Evolutionary conservation across 2,888 invertebrate species (phyloP).

Genomic region (Agrypnus murinus): DNA sequence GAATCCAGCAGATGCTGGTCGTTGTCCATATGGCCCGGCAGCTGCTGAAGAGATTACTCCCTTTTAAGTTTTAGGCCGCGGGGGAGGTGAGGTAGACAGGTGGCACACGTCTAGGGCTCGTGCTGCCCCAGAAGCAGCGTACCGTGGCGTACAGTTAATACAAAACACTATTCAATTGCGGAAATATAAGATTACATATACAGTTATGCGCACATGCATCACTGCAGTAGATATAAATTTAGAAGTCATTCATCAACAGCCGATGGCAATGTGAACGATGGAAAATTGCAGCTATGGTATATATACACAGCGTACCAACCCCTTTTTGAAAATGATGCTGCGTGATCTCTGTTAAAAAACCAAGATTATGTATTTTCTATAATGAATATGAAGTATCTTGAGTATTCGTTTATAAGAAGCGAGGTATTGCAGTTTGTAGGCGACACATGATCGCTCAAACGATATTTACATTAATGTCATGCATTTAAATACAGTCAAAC

Average conservation of each 20-base stretch:
- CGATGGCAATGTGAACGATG: slow-evolving; percentile 32
- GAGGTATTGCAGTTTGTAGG: too few species aligned
- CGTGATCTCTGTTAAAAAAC: too few species aligned
- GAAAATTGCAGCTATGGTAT: slow-evolving; percentile 14
- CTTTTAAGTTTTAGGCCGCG: slow-evolving; percentile 43
- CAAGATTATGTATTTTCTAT: too few species aligned
- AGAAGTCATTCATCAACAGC: slow-evolving; percentile 42
- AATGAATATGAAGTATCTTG: too few species aligned
- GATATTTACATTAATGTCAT: too few species aligned
- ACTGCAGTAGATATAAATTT: slow-evolving; percentile 37
- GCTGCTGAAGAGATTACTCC: slow-evolving; percentile 55
- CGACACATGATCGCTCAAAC: too few species aligned
- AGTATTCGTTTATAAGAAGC: too few species aligned
- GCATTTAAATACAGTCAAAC: too few species aligned
- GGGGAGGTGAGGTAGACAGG: slow-evolving; percentile 52
- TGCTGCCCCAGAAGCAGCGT: slow-evolving; percentile 42
- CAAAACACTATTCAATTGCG: slow-evolving; percentile 43
- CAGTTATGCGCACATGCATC: slow-evolving; percentile 36
- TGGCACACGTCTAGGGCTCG: slow-evolving; percentile 54
- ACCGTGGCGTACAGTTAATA: slow-evolving; percentile 41
- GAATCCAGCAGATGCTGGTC: slow-evolving; percentile 53
- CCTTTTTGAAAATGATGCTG: too few species aligned
- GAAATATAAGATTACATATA: slow-evolving; percentile 42
- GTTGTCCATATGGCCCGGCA: slow-evolving; percentile 57
- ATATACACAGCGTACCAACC: too few species aligned